phyloP scores from a whole-genome alignment of 2,797 vertebrate genomes.

The Mormyrus proboscirostris region DNA sequence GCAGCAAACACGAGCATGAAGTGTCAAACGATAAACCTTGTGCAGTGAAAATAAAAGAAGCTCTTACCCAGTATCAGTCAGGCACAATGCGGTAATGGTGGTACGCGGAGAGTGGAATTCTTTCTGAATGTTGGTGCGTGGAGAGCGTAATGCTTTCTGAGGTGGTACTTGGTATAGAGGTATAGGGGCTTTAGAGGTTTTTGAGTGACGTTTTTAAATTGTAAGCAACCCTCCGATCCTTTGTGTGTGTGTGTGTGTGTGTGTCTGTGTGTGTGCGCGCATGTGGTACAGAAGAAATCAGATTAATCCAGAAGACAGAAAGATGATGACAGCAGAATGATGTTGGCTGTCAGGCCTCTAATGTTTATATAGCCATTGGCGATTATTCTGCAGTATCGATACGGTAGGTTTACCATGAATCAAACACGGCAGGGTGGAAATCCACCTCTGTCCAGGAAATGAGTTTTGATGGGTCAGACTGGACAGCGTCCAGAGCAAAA shows the following conservation, averaged over 20 bases:
- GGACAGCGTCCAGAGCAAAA: not conserved
- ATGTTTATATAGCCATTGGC: not conserved
- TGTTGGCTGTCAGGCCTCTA: not conserved
- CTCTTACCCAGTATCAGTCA: not conserved
- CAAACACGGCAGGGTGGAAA: not conserved
- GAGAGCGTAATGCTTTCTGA: too few species aligned
- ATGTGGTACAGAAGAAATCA: not conserved
- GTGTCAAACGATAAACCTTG: not conserved
- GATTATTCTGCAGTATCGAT: not conserved
- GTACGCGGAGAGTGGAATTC: not conserved
- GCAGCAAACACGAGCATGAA: not conserved
- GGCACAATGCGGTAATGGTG: not conserved
- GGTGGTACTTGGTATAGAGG: not conserved
- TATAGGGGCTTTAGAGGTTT: not conserved
- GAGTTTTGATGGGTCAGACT: not conserved
- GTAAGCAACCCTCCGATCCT: not conserved
- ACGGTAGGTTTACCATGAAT: not conserved
- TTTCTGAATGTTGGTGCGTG: too few species aligned
- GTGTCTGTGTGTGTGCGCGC: not conserved
- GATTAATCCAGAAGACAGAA: not conserved
- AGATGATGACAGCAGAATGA: not conserved
- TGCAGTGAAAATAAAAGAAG: not conserved
- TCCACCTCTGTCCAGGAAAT: not conserved
- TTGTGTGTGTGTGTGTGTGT: not conserved
- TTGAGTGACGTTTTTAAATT: not conserved